Percentiles rank a stretch among this genome's conserved stretches.
Conservation (phyloP, 2,888 invertebrate species). For the Microdon myrmicae region DNA sequence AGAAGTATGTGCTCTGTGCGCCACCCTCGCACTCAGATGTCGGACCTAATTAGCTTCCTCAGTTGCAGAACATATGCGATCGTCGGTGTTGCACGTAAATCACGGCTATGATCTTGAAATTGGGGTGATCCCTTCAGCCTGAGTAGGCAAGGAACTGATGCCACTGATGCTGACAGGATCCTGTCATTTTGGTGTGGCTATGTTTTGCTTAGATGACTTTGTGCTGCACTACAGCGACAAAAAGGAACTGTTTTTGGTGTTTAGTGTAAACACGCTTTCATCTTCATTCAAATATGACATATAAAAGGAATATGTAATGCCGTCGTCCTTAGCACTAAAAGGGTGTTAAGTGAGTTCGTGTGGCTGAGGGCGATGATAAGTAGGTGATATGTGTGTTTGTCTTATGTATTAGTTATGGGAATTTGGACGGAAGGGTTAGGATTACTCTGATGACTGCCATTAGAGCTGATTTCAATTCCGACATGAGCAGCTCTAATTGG, state of each 20-base stretch:
- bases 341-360: no score
- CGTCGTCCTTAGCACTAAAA: no score
- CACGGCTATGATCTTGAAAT: constrained; percentile 42
- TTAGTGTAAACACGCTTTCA: constrained; percentile 45
- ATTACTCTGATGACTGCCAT: no score
- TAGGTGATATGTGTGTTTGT: no score
- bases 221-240: constrained; percentile 3
- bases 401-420: no score
- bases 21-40: constrained; percentile 27
- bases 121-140: constrained; percentile 30
- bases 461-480: no score
- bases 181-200: constrained; percentile 12
- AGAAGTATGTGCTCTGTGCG: constrained; percentile 35
- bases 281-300: constrained; percentile 9
- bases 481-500: no score
- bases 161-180: constrained; percentile 28
- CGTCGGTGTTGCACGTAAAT: constrained; percentile 28
- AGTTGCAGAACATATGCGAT: constrained; percentile 34
- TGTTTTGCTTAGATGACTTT: constrained; percentile 5
- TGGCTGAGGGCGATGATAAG: no score
- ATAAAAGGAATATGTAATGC: constrained; percentile 10
- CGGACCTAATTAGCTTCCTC: constrained; percentile 36
- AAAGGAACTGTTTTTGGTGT: constrained; percentile 7
- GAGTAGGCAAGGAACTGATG: constrained; percentile 32
- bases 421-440: no score